Conservation (phyloP, 2,113 vertebrate species). For the Lutjanus erythropterus region DNA sequence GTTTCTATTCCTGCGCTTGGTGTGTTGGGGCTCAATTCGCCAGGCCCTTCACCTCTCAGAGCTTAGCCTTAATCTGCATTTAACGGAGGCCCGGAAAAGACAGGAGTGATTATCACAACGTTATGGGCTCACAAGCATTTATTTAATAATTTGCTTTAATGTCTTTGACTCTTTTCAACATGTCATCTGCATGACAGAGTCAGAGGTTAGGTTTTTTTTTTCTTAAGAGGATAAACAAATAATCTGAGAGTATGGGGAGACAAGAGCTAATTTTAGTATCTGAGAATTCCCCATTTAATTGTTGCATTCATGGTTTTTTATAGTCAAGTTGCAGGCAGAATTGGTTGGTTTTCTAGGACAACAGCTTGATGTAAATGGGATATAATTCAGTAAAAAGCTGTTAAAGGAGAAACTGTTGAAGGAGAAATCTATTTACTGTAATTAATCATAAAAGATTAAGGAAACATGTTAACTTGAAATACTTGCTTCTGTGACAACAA, state of each 20-base stretch:
- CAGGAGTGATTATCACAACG: slow-evolving; percentile 74
- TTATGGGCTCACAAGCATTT: slow-evolving; percentile 74
- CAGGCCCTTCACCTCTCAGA: slow-evolving; percentile 83
- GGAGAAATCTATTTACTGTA: no score
- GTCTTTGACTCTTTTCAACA: slow-evolving; percentile 62
- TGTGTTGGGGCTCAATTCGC: slow-evolving; percentile 81
- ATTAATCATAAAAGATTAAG: no score
- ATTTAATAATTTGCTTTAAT: slow-evolving; percentile 81
- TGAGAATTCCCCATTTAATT: slow-evolving; percentile 41
- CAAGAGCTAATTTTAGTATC: slow-evolving; percentile 48
- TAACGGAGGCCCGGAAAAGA: slow-evolving; percentile 75
- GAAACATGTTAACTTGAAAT: no score
- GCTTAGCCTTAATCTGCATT: slow-evolving; percentile 85
- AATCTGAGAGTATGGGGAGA: slow-evolving; percentile 41
- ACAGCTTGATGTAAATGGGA: slow-evolving; percentile 43
- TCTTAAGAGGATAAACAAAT: slow-evolving; percentile 66
- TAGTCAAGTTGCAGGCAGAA: slow-evolving; percentile 1
- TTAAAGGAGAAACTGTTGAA: no score
- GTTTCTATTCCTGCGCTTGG: slow-evolving; percentile 79
- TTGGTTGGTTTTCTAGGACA: slow-evolving; percentile 36
- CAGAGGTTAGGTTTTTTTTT: slow-evolving; percentile 42
- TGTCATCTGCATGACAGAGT: slow-evolving; percentile 68
- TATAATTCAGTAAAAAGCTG: slow-evolving; percentile 30
- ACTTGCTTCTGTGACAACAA: no score
- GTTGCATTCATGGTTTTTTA: slow-evolving; percentile 21